These are phyloP conservation scores for Brachyptera risi DNA, from an alignment of 2,888 invertebrate genomes.

Conservation along the genomic window DNA sequence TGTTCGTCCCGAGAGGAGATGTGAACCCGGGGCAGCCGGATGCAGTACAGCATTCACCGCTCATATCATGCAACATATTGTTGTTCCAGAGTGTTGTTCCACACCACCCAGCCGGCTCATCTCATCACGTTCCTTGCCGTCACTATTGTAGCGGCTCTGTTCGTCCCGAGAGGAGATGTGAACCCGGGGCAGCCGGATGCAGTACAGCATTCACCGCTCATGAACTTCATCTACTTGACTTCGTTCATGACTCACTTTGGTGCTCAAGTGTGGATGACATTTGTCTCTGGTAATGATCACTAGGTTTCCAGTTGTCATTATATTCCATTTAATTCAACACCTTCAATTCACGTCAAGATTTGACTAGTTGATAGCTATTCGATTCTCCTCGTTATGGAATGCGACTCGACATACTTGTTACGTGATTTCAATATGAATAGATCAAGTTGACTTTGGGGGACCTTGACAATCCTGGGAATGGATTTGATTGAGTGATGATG, in stretches of 20 bases:
- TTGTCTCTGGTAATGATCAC: conserved; percentile 85
- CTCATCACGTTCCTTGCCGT: conserved; percentile 63
- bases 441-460: not conserved
- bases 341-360: too few relatives aligned
- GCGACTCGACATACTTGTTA: too few relatives aligned
- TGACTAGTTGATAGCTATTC: too few relatives aligned
- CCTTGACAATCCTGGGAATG: too few relatives aligned
- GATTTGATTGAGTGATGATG: too few relatives aligned
- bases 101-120: conserved; percentile 75
- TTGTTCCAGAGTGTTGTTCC: conserved; percentile 61
- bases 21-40: too few relatives aligned
- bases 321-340: too few relatives aligned
- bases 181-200: conserved; percentile 33
- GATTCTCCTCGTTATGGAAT: too few relatives aligned
- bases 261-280: conserved; percentile 90
- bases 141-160: conserved; percentile 50
- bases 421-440: not conserved
- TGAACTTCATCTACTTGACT: conserved; percentile 67
- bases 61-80: too few relatives aligned
- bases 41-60: too few relatives aligned
- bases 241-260: conserved; percentile 80
- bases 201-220: conserved; percentile 39
- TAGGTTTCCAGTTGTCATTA: too few relatives aligned
- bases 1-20: conserved; percentile 45
- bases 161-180: conserved; percentile 35